Evolutionary conservation across 2,113 vertebrate genomes (phyloP).

Genomic region (Oncorhynchus clarkii): DNA sequence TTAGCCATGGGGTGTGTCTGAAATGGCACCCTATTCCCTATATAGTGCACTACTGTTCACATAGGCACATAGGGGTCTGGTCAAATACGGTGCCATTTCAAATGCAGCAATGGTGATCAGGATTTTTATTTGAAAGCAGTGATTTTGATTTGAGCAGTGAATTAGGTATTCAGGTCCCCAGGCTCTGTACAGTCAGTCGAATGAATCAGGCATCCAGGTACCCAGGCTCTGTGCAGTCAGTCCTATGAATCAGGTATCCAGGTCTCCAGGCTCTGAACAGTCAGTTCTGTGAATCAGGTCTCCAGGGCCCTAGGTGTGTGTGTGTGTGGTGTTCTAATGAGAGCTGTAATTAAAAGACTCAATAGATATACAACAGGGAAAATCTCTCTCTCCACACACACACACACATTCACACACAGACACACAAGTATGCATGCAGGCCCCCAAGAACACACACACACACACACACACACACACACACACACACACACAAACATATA

Average conservation of each 20-base stretch:
- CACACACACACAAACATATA: not conserved
- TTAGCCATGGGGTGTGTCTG: constrained; percentile 40
- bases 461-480: too few relatives aligned
- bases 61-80: too few relatives aligned
- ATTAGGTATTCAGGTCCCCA: not conserved
- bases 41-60: too few relatives aligned
- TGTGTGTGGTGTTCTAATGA: constrained; percentile 56
- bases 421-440: not conserved
- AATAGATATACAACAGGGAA: constrained; percentile 46
- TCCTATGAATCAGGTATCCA: not conserved
- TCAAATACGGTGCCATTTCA: constrained; percentile 19
- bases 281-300: not conserved
- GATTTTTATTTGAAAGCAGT: too few relatives aligned
- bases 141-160: too few relatives aligned
- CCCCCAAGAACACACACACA: not conserved
- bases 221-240: too few relatives aligned
- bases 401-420: constrained; percentile 4
- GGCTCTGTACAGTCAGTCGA: not conserved
- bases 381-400: constrained; percentile 14
- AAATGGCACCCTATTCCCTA: too few relatives aligned
- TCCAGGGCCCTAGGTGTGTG: constrained; percentile 28
- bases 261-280: constrained; percentile 40
- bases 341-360: constrained; percentile 63
- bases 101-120: constrained; percentile 27
- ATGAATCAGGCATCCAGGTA: too few relatives aligned